Percentiles rank a stretch among this genome's conserved stretches.
Conservation (phyloP, 1,140 invertebrate species). For the Drosophila serrata region DNA sequence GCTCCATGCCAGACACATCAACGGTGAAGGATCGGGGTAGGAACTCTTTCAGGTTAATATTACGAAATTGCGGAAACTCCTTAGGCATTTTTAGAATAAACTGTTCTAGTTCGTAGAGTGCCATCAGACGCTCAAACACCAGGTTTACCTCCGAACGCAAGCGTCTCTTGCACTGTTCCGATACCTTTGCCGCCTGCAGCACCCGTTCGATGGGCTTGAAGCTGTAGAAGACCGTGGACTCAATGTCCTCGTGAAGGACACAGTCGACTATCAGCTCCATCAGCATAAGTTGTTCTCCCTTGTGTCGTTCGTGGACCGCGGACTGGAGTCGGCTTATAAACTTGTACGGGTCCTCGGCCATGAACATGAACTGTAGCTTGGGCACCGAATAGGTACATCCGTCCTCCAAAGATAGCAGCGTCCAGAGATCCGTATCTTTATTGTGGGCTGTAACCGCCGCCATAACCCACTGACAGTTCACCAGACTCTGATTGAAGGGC, state of each 20-base stretch:
- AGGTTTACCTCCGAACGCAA: slow-evolving; percentile 70
- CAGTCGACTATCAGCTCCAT: slow-evolving; percentile 82
- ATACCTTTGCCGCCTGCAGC: slow-evolving; percentile 37
- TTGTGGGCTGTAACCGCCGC: slow-evolving; percentile 63
- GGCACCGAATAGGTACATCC: slow-evolving; percentile 66
- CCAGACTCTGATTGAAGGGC: slow-evolving; percentile 58
- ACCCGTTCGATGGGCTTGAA: slow-evolving; percentile 66
- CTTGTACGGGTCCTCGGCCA: slow-evolving; percentile 74
- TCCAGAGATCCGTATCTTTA: slow-evolving; percentile 55
- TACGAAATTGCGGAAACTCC: slow-evolving; percentile 71
- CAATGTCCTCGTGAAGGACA: slow-evolving; percentile 73
- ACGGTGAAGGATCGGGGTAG: slow-evolving; percentile 53
- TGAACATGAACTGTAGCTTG: slow-evolving; percentile 79
- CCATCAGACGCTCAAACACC: slow-evolving; percentile 78
- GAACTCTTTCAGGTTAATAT: slow-evolving; percentile 59
- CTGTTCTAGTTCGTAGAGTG: slow-evolving; percentile 75
- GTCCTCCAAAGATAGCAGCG: slow-evolving; percentile 57
- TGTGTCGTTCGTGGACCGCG: slow-evolving; percentile 65
- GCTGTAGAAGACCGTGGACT: slow-evolving; percentile 57
- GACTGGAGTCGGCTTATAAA: slow-evolving; percentile 67
- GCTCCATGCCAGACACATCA: slow-evolving; percentile 44
- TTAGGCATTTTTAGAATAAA: slow-evolving; percentile 76
- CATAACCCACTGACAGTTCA: slow-evolving; percentile 68
- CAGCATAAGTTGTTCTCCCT: slow-evolving; percentile 68
- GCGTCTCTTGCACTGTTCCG: slow-evolving; percentile 56